Percentiles rank a stretch among this genome's conserved stretches.
Evolutionary conservation across 2,888 invertebrate genomes (phyloP).

Genomic region (Lochmaea crataegi): DNA sequence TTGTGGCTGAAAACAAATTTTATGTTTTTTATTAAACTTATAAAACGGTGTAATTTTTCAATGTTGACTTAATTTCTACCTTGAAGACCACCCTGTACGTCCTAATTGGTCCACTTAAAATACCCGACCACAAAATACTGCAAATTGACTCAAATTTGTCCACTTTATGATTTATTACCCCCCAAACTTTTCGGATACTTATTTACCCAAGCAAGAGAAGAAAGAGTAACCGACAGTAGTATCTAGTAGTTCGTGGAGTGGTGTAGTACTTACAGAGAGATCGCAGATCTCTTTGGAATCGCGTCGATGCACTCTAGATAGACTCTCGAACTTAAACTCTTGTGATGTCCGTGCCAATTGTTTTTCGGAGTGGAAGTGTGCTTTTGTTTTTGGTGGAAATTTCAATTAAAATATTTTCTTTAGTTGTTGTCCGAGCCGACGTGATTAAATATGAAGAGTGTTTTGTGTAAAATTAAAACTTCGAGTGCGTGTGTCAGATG

Average conservation of each 20-base stretch:
- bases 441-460: conserved; percentile 8
- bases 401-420: conserved; percentile 16
- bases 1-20: not conserved
- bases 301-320: conserved; percentile 28
- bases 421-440: not conserved
- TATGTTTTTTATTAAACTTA: not conserved
- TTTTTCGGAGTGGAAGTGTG: conserved; percentile 29
- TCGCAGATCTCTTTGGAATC: conserved; percentile 35
- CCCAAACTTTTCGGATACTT: conserved; percentile 13
- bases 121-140: conserved; percentile 28
- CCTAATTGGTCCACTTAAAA: conserved; percentile 27
- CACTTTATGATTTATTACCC: conserved; percentile 30
- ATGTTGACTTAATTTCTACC: not conserved
- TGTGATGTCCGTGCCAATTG: conserved; percentile 22
- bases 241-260: conserved; percentile 32
- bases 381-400: conserved; percentile 35
- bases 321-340: conserved; percentile 17
- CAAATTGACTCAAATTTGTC: conserved; percentile 40
- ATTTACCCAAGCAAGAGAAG: conserved; percentile 15
- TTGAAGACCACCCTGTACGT: conserved; percentile 16
- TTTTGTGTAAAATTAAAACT: conserved; percentile 23
- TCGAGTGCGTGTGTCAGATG: conserved; percentile 23
- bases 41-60: not conserved
- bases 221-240: conserved; percentile 23
- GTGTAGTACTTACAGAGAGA: conserved; percentile 23